A percentile compares a stretch with the other conserved stretches of the same genome.
Evolutionary conservation across 1,140 invertebrate species (phyloP).

Genomic region (Brachystomella parvula): DNA sequence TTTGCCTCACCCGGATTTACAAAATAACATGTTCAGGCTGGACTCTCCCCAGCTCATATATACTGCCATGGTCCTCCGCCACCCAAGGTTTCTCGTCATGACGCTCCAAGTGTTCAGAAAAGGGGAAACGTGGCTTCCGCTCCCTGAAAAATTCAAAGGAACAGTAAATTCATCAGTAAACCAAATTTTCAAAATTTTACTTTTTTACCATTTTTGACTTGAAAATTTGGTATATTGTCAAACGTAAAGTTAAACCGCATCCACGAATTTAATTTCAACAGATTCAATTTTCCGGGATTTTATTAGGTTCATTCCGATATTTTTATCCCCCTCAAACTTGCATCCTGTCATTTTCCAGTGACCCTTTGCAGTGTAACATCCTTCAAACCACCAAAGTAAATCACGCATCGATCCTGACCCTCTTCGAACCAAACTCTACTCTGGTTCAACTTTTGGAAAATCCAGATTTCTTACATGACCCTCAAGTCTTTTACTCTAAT

Average conservation of each 20-base stretch:
- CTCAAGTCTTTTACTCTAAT: too few species aligned
- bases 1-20: not conserved
- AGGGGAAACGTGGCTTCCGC: too few species aligned
- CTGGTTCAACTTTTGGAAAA: not conserved
- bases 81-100: too few species aligned
- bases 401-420: not conserved
- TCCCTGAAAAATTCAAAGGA: too few species aligned
- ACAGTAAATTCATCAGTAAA: too few species aligned
- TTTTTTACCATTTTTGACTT: too few species aligned
- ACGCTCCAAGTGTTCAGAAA: too few species aligned
- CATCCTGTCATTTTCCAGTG: not conserved
- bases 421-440: not conserved
- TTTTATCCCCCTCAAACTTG: not conserved
- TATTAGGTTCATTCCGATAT: too few species aligned
- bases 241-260: not conserved
- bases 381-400: not conserved
- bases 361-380: not conserved
- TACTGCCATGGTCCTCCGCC: too few species aligned
- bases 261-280: not conserved
- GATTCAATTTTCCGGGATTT: not conserved
- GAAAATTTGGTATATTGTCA: too few species aligned
- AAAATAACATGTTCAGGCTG: not conserved
- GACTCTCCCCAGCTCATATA: not conserved
- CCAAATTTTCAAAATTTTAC: too few species aligned
- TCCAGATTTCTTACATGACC: not conserved